Conservation (phyloP, 2,888 invertebrate genomes). For the Cheilosia vulpina region DNA sequence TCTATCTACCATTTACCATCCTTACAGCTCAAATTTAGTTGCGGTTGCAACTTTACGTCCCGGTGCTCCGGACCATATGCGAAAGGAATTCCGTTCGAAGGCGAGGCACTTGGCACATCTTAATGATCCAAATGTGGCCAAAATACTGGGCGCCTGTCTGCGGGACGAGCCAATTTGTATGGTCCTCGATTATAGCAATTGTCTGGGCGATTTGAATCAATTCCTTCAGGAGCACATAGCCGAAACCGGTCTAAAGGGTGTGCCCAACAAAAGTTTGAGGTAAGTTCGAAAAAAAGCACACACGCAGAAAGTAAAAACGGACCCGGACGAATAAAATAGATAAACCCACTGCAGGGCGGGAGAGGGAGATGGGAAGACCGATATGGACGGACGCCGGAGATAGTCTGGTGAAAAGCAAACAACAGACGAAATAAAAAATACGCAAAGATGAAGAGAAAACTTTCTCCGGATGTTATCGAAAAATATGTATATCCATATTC, state of each 20-base stretch:
- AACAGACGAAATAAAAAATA: constrained; percentile 48
- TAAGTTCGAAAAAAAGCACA: constrained; percentile 80
- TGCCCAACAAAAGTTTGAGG: constrained; percentile 89
- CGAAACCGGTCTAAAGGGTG: constrained; percentile 87
- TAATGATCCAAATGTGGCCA: constrained; percentile 89
- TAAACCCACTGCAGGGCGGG: constrained; percentile 31
- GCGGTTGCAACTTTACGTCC: constrained; percentile 89
- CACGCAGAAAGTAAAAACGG: constrained; percentile 31
- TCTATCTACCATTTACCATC: constrained; percentile 11
- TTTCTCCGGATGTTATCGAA: constrained; percentile 73
- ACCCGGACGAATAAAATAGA: constrained; percentile 55
- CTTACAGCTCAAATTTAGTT: constrained; percentile 85
- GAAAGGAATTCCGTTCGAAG: constrained; percentile 89
- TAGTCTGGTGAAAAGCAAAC: constrained; percentile 46
- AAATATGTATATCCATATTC: constrained; percentile 45
- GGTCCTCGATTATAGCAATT: constrained; percentile 87
- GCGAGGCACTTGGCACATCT: constrained; percentile 88
- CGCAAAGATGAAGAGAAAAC: constrained; percentile 46
- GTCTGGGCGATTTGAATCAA: constrained; percentile 92
- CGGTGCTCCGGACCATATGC: constrained; percentile 85
- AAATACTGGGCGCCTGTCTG: constrained; percentile 89
- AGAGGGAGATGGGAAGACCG: constrained; percentile 32
- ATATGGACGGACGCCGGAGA: constrained; percentile 46
- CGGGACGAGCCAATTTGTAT: constrained; percentile 90
- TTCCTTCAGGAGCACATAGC: constrained; percentile 92